These are phyloP conservation scores for Heliconius erato DNA, from an alignment of 2,888 invertebrate genomes.

Conservation along the genomic window DNA sequence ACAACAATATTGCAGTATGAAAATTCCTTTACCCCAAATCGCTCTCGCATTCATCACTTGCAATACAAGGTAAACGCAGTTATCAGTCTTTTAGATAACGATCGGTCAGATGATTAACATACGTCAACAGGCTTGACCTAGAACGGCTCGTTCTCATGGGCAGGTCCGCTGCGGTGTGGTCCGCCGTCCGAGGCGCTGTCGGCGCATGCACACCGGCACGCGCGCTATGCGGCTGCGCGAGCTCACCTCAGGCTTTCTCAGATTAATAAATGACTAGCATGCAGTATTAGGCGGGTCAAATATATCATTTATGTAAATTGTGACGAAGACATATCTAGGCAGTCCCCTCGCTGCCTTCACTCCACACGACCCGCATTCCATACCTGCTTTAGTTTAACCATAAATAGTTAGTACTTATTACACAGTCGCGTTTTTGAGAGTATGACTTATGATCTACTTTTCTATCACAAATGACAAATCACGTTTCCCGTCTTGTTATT, in stretches of 20 bases:
- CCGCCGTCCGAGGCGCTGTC: slow-evolving; percentile 71
- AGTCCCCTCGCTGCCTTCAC: slow-evolving; percentile 74
- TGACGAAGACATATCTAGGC: slow-evolving; percentile 86
- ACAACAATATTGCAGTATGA: slow-evolving; percentile 5
- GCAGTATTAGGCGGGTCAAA: slow-evolving; percentile 83
- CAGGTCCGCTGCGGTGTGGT: slow-evolving; percentile 74
- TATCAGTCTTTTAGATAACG: slow-evolving; percentile 59
- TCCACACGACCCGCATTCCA: slow-evolving; percentile 82
- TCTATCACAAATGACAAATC: slow-evolving; percentile 39
- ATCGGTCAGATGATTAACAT: slow-evolving; percentile 72
- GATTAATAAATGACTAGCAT: slow-evolving; percentile 83
- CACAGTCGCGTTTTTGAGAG: slow-evolving; percentile 59
- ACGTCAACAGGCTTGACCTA: slow-evolving; percentile 78
- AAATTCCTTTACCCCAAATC: slow-evolving; percentile 15
- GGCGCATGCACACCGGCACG: slow-evolving; percentile 76
- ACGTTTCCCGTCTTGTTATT: slow-evolving; percentile 18
- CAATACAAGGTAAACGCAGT: slow-evolving; percentile 39
- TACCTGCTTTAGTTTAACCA: slow-evolving; percentile 71
- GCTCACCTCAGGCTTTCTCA: slow-evolving; percentile 69
- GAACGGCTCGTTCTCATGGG: slow-evolving; percentile 61
- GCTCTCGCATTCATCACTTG: slow-evolving; percentile 39
- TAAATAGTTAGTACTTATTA: slow-evolving; percentile 64
- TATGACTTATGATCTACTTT: slow-evolving; percentile 41
- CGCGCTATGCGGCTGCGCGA: slow-evolving; percentile 78
- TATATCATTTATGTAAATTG: slow-evolving; percentile 86